A percentile compares a stretch with the other conserved stretches of the same genome.
Evolutionary conservation across 2,797 vertebrate genomes (phyloP).

Genomic region (Glyptemys insculpta): DNA sequence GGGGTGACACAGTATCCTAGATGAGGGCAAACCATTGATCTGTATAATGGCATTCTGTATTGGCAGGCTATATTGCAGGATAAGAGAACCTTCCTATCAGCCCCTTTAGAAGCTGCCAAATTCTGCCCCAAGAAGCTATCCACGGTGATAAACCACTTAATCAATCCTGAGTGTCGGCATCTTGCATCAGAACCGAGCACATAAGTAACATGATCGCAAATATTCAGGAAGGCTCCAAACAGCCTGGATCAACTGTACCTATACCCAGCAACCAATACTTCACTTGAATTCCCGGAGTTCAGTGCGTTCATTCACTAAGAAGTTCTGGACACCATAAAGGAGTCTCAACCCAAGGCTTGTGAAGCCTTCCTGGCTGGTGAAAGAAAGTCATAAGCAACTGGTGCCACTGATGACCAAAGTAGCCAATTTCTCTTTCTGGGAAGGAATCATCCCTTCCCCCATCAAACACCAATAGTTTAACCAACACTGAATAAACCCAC

Average conservation of each 20-base stretch:
- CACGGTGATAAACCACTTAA: neutral
- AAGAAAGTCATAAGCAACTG: neutral
- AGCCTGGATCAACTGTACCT: neutral
- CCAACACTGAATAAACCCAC: neutral
- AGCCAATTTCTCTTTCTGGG: neutral
- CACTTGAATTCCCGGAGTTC: neutral
- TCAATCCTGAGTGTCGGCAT: neutral
- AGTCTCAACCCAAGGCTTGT: neutral
- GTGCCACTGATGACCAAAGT: neutral
- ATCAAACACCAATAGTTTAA: neutral
- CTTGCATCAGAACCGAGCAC: neutral
- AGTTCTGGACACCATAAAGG: neutral
- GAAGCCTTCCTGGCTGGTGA: neutral
- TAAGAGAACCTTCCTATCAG: neutral
- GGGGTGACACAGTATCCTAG: conserved; percentile 1
- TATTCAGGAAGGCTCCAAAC: neutral
- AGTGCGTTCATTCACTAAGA: neutral
- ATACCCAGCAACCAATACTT: neutral
- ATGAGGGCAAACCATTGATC: conserved; percentile 27
- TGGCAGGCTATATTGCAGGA: neutral
- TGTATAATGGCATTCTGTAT: neutral
- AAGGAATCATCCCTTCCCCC: neutral
- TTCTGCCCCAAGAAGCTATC: neutral
- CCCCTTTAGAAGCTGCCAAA: neutral
- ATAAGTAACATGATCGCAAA: neutral